These are phyloP conservation scores for Leucania comma DNA, from an alignment of 2,888 invertebrate genomes.

Conservation along the genomic window DNA sequence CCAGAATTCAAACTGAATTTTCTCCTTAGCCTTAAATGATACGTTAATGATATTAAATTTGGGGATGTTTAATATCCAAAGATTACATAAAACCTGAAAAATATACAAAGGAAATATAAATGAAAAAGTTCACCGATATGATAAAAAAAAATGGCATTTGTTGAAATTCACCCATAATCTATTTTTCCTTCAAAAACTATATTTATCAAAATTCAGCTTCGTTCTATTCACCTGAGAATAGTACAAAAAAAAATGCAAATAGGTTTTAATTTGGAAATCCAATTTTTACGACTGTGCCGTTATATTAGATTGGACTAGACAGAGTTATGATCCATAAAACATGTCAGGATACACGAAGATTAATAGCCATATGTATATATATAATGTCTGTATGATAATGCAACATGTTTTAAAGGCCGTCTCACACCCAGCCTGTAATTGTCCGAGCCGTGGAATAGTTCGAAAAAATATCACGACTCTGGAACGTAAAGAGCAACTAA, in stretches of 20 bases:
- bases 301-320: conserved; percentile 31
- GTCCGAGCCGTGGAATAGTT: too few relatives aligned
- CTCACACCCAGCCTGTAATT: neutral
- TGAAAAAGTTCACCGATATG: too few relatives aligned
- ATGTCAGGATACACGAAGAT: conserved; percentile 20
- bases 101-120: too few relatives aligned
- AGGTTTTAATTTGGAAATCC: conserved; percentile 16
- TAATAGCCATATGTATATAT: conserved; percentile 12
- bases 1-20: too few relatives aligned
- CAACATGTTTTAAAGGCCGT: neutral
- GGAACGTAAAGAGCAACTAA: too few relatives aligned
- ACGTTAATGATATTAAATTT: too few relatives aligned
- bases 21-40: too few relatives aligned
- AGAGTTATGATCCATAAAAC: conserved; percentile 45
- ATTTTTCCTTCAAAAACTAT: neutral
- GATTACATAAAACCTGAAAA: too few relatives aligned
- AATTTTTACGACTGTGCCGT: conserved; percentile 17
- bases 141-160: too few relatives aligned
- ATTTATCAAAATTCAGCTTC: neutral
- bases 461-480: too few relatives aligned
- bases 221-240: neutral
- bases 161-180: too few relatives aligned
- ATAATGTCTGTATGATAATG: conserved; percentile 6
- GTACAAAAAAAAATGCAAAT: neutral
- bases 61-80: too few relatives aligned